Conservation (phyloP, 2,797 vertebrate genomes). For the Coluber constrictor region DNA sequence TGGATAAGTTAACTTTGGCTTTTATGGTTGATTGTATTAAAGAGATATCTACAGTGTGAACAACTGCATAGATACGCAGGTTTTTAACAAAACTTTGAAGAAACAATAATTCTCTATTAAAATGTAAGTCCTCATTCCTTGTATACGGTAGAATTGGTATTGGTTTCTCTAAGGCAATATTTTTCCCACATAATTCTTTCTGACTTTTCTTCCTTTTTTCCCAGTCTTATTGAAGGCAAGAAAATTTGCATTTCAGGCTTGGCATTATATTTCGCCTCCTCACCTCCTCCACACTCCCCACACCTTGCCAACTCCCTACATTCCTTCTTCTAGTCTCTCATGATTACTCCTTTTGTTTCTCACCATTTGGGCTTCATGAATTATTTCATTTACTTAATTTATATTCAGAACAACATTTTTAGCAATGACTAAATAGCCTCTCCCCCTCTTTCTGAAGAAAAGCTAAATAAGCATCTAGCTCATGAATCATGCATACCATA, state of each 20-base stretch:
- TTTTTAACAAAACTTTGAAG: neutral
- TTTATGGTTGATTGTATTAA: neutral
- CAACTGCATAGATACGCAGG: neutral
- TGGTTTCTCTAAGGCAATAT: neutral
- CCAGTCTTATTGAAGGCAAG: neutral
- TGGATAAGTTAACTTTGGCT: neutral
- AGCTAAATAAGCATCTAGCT: slow-evolving; percentile 49
- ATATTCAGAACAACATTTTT: slow-evolving; percentile 10
- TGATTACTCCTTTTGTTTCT: slow-evolving; percentile 44
- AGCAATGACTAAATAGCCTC: neutral
- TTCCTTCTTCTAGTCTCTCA: slow-evolving; percentile 47
- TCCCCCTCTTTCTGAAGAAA: neutral
- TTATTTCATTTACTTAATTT: slow-evolving; percentile 21
- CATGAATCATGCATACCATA: slow-evolving; percentile 44
- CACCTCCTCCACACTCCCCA: slow-evolving; percentile 25
- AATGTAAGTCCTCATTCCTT: neutral
- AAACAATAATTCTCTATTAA: neutral
- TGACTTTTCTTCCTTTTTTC: neutral
- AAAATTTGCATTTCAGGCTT: slow-evolving; percentile 21
- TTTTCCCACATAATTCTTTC: neutral
- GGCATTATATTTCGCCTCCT: slow-evolving; percentile 42
- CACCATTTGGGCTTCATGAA: slow-evolving; percentile 18
- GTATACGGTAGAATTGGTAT: neutral
- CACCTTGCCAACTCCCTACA: slow-evolving; percentile 41
- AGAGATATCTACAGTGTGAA: neutral